Evolutionary conservation across 2,888 invertebrate species (phyloP).

Genomic region (Troilus luridus): DNA sequence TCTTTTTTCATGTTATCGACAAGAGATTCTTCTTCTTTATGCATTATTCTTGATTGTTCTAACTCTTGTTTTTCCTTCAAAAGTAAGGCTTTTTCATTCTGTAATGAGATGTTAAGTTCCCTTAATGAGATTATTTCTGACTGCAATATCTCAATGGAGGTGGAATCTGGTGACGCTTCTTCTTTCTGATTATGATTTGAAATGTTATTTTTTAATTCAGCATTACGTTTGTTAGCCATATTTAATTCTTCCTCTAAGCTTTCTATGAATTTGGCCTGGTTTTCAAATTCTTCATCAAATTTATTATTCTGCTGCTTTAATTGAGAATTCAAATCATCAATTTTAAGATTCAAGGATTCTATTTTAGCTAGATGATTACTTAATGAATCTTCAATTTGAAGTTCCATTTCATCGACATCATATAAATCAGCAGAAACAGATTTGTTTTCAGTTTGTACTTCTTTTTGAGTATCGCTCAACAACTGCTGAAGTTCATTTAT

Average conservation of each 20-base stretch:
- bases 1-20: background rate
- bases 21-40: background rate
- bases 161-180: background rate
- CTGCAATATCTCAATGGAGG: background rate
- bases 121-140: slow-evolving; percentile 15
- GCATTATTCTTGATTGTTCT: background rate
- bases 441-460: slow-evolving; percentile 28
- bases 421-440: background rate
- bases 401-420: background rate
- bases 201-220: background rate
- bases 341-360: slow-evolving; percentile 46
- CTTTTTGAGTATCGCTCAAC: slow-evolving; percentile 1
- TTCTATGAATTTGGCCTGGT: slow-evolving; percentile 41
- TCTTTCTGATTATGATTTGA: background rate
- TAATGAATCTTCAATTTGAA: background rate
- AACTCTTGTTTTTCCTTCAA: background rate
- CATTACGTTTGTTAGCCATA: background rate
- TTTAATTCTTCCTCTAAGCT: slow-evolving; percentile 16
- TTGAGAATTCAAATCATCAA: slow-evolving; percentile 47
- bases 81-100: slow-evolving; percentile 31
- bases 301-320: slow-evolving; percentile 30
- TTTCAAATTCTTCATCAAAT: slow-evolving; percentile 32
- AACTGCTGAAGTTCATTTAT: background rate
- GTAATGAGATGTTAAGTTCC: background rate
- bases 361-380: slow-evolving; percentile 34